These are phyloP conservation scores for Chaetophractus vellerosus DNA, from an alignment of 2,797 vertebrate species.

Conservation along the genomic window DNA sequence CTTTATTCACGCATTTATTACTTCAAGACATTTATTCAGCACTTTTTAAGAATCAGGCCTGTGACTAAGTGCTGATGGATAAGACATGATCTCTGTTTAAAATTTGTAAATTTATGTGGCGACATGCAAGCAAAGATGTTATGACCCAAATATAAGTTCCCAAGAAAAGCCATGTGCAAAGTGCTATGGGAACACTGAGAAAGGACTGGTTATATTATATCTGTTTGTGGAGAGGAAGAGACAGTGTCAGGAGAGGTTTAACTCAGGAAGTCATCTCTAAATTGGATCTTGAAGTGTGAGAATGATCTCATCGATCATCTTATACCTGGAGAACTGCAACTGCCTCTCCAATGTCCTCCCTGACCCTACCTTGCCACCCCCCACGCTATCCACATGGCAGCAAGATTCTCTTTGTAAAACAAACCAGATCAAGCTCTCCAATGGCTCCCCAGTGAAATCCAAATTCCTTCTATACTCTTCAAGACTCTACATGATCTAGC, in stretches of 20 bases:
- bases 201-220: background rate
- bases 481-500: background rate
- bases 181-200: background rate
- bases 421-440: background rate
- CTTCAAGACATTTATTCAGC: background rate
- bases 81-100: background rate
- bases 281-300: background rate
- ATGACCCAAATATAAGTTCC: background rate
- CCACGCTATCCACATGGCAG: background rate
- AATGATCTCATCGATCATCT: background rate
- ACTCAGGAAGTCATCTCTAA: background rate
- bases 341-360: background rate
- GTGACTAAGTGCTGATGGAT: background rate
- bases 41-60: background rate
- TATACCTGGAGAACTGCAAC: background rate
- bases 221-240: background rate
- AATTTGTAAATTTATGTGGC: background rate
- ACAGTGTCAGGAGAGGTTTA: background rate
- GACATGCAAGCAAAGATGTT: background rate
- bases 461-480: background rate
- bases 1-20: conserved; percentile 21
- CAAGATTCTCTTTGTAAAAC: background rate
- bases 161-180: background rate
- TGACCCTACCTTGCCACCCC: background rate
- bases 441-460: background rate